Evolutionary conservation across 1,140 invertebrate genomes (phyloP).

Genomic region (Ceratina calcarata): DNA sequence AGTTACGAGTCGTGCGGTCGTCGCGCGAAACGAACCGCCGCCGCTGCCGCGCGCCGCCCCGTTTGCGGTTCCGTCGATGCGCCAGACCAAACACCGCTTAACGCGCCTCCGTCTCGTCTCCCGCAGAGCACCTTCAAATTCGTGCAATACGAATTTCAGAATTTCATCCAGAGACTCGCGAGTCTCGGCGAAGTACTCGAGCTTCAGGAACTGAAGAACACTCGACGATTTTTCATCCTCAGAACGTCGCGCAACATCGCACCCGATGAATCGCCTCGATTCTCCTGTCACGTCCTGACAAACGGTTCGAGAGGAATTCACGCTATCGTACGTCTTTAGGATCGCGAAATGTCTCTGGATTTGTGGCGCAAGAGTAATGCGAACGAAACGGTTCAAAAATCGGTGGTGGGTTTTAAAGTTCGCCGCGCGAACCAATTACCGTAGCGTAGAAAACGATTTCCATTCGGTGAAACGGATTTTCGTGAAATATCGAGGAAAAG

Average conservation of each 20-base stretch:
- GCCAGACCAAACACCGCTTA: constrained; percentile 38
- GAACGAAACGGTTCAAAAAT: not conserved
- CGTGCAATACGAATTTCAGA: not conserved
- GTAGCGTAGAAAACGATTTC: constrained; percentile 19
- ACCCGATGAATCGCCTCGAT: too few species aligned
- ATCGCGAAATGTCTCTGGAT: too few species aligned
- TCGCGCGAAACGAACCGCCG: constrained; percentile 35
- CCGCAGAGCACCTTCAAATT: not conserved
- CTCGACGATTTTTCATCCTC: too few species aligned
- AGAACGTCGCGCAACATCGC: too few species aligned
- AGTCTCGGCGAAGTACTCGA: not conserved
- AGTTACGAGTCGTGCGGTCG: constrained; percentile 73
- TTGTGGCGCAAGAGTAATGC: too few species aligned
- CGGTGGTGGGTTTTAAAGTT: not conserved
- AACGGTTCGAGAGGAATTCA: not conserved
- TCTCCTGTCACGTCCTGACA: not conserved
- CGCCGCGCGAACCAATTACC: not conserved
- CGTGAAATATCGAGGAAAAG: constrained; percentile 17
- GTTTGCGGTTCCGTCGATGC: constrained; percentile 35
- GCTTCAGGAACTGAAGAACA: too few species aligned
- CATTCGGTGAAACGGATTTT: constrained; percentile 1
- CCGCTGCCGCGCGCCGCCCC: too few species aligned
- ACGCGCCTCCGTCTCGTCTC: not conserved
- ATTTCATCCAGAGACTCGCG: too few species aligned
- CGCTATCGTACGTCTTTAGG: not conserved